Evolutionary conservation across 2,888 invertebrate species (phyloP).

Genomic region (Synanthedon myopaeformis): DNA sequence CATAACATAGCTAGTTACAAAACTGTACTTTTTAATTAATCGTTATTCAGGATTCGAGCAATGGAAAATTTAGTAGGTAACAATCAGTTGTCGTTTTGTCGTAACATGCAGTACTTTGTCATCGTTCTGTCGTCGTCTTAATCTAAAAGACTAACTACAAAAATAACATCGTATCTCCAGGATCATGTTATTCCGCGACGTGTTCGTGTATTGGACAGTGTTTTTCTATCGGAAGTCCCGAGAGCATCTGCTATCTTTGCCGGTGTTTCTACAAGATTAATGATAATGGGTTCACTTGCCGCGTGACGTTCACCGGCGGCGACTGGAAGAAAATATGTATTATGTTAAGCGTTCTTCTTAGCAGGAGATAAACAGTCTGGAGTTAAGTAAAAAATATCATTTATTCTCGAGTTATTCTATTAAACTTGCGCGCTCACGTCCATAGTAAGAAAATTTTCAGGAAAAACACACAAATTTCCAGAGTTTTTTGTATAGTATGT

Average conservation of each 20-base stretch:
- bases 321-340: conserved; percentile 32
- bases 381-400: not conserved
- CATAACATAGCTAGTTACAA: no score
- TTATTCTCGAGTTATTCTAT: no score
- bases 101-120: not conserved
- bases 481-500: no score
- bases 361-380: conserved; percentile 2
- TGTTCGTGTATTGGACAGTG: conserved; percentile 22
- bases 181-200: not conserved
- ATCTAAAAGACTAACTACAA: no score
- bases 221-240: conserved; percentile 42
- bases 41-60: no score
- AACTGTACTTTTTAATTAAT: no score
- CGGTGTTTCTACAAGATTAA: conserved; percentile 47
- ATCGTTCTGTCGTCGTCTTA: not conserved
- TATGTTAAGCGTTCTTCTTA: conserved; percentile 25
- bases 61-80: no score
- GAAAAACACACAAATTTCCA: no score
- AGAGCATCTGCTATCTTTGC: conserved; percentile 46
- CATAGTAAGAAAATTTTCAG: no score
- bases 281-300: conserved; percentile 47
- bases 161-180: no score
- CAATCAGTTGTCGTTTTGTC: not conserved
- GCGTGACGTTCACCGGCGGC: conserved; percentile 37
- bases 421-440: no score